Evolutionary conservation across 2,888 invertebrate species (phyloP), one percentile per base, ranked within the genome.

Genomic region (Zaprionus bogoriensis): DNA sequence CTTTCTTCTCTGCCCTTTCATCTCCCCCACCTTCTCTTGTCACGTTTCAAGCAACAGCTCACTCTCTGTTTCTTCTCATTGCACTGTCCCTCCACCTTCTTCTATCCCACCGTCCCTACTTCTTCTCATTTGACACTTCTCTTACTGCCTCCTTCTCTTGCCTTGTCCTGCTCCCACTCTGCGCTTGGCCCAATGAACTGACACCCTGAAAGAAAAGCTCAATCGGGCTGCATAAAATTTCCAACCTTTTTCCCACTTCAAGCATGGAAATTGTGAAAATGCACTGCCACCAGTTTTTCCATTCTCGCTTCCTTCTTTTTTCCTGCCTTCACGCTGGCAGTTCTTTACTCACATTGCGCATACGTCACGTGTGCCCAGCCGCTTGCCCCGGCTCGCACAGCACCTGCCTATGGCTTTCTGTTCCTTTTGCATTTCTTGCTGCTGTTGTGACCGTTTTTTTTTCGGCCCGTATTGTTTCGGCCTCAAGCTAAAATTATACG

Each of bases 401-500:
- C n/a, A n/a, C n/a, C 39, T 20, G 20, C 39, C 10, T n/a, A 42
- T 48, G 51, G 2, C n/a, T 39, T 38, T 50, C 23, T 38, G 38
- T 36, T 48, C 20, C 14, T 53, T 74, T 70, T 59, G 52, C 66
- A 58, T 69, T 53, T 36, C 45, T 30, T 65, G 22, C 27, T 20
- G 27, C 22, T 47, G 22, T 10, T n/a, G 28, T 48, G 36, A 32
- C 23, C 20, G 7, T 19, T 47, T 47, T 48, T 48, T 59, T 65
- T 65, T 59, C 30, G 57, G 45, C 66, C 44, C 52, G 53, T 73
- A 87, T 87, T 84, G 79, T 87, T 86, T 76, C 70, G 68, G 84
- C 76, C 78, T 72, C 72, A 79, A 87, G 84, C 77, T 72, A 82
- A 77, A 87, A 83, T 83, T 85, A 81, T 85, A 85, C 87, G 87